phyloP scores from a whole-genome alignment of 2,888 invertebrate genomes.

The Exephanes ischioxanthus region DNA sequence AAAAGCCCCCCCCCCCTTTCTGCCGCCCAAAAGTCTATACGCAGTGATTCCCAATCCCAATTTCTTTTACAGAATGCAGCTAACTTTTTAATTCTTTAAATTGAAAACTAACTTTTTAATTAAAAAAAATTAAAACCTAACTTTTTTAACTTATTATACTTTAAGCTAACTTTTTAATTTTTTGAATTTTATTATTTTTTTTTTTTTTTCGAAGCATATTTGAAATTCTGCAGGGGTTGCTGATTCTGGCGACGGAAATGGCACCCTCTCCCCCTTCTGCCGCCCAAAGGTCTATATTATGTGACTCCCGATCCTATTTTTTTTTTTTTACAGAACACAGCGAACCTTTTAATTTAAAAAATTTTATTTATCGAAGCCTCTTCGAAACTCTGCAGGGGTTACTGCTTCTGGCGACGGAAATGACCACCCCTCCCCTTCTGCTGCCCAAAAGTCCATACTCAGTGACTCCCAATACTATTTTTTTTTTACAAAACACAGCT shows the following conservation, averaged over 20 bases:
- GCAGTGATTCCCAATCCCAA: constrained; percentile 68
- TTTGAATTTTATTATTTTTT: constrained; percentile 2
- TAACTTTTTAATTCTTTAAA: background rate
- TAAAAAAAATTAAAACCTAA: no score
- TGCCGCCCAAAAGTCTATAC: constrained; percentile 28
- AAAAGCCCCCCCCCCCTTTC: constrained; percentile 57
- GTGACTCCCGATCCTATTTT: constrained; percentile 65
- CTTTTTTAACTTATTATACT: no score
- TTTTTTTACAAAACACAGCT: background rate
- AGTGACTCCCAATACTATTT: constrained; percentile 66
- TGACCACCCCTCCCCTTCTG: constrained; percentile 54
- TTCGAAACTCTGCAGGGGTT: constrained; percentile 20
- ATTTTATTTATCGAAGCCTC: background rate
- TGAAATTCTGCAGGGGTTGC: constrained; percentile 29
- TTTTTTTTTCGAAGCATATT: background rate
- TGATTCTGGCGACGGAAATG: constrained; percentile 45
- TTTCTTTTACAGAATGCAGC: background rate
- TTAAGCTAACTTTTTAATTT: background rate
- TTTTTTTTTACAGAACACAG: background rate
- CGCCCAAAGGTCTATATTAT: constrained; percentile 34
- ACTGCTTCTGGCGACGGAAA: constrained; percentile 42
- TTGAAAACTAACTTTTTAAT: background rate
- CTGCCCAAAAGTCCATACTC: constrained; percentile 16
- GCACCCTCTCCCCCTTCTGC: constrained; percentile 51
- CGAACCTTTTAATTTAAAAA: background rate